Evolutionary conservation across 2,888 invertebrate species (phyloP).

Genomic region (Latrodectus elegans): DNA sequence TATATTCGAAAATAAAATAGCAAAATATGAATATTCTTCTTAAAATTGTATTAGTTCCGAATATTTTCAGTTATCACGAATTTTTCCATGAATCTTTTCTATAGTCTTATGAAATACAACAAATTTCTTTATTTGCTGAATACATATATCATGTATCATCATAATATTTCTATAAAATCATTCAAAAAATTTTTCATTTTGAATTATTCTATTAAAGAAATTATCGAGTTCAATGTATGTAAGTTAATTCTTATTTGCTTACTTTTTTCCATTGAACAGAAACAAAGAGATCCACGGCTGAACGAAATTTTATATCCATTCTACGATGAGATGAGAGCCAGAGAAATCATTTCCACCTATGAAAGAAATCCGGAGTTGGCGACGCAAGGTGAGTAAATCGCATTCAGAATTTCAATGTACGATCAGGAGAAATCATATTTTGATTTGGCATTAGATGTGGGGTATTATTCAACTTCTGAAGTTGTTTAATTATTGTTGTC

Average conservation of each 20-base stretch:
- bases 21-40: too few species aligned
- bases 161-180: too few species aligned
- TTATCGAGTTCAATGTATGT: neutral
- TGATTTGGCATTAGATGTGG: neutral
- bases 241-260: neutral
- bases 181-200: too few species aligned
- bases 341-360: constrained; percentile 94
- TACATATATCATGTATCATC: too few species aligned
- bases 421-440: neutral
- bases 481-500: neutral
- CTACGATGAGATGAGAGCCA: constrained; percentile 93
- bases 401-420: neutral
- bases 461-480: neutral
- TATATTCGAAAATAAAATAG: too few species aligned
- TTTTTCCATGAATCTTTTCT: too few species aligned
- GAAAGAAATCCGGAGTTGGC: constrained; percentile 88
- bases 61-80: too few species aligned
- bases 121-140: too few species aligned
- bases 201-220: too few species aligned
- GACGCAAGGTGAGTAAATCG: constrained; percentile 80
- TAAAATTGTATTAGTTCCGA: too few species aligned
- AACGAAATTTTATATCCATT: constrained; percentile 99
- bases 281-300: constrained; percentile 96
- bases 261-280: constrained; percentile 75
- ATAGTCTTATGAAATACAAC: too few species aligned